Evolutionary conservation across 30 jellyfish, hydroid and myxozoan genomes (phyloP).

Genomic region (Cassiopea xamachana): DNA sequence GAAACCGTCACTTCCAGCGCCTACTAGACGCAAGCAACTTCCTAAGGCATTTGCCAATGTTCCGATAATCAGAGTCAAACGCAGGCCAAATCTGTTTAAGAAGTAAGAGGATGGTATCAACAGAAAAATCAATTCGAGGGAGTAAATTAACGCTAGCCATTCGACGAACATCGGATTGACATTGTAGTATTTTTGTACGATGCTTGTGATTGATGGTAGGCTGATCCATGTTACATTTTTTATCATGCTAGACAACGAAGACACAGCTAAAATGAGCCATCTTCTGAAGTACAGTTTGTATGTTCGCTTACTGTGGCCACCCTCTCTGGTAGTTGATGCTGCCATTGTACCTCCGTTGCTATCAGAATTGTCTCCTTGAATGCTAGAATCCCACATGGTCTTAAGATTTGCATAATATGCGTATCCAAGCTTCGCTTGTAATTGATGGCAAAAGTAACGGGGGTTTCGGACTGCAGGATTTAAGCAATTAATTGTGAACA

Average conservation of each 20-base stretch:
- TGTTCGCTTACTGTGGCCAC: too few species aligned
- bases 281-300: conserved; percentile 72
- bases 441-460: too few species aligned
- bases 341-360: too few species aligned
- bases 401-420: too few species aligned
- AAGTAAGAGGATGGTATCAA: conserved; percentile 66
- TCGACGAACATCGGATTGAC: conserved; percentile 73
- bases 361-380: too few species aligned
- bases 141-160: conserved; percentile 81
- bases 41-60: conserved; percentile 81
- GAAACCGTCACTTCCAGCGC: conserved; percentile 83
- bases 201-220: conserved; percentile 79
- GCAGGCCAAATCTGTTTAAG: conserved; percentile 74
- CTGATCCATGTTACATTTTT: conserved; percentile 88
- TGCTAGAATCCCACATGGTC: too few species aligned
- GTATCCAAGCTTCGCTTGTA: too few species aligned
- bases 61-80: conserved; percentile 75
- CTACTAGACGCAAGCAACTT: conserved; percentile 72
- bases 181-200: conserved; percentile 74
- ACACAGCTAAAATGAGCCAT: conserved; percentile 90
- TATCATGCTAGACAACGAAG: conserved; percentile 88
- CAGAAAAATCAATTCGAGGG: conserved; percentile 46
- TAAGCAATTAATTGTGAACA: too few species aligned
- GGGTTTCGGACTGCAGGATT: too few species aligned
- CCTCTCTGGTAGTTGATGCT: too few species aligned